Evolutionary conservation across 2,113 vertebrate genomes (phyloP), one percentile per base, ranked within the genome.

Genomic region (Dinomys branickii): DNA sequence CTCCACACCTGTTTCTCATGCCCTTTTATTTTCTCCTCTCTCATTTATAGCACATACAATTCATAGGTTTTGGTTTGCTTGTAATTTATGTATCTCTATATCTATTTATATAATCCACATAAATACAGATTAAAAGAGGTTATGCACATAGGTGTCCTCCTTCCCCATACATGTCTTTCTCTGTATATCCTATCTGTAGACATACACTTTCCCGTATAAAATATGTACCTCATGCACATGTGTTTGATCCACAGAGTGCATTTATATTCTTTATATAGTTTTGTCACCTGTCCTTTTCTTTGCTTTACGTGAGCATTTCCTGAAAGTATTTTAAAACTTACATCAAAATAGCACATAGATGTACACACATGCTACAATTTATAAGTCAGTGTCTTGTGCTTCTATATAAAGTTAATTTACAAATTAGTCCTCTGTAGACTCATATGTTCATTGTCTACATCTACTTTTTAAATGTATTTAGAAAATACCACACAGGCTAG

Each of bases 291-390:
- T 26, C 35, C 67, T 82, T 75, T 71, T 30, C 17, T 28, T 89
- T 54, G 50, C 14, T 30, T 92, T 69, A 67, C 54, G 3, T 86
- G 26, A 82, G 1, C 28, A 85, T 67, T 91, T 95, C 35, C 67
- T 94, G 24, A 89, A 94, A 41, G 78, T 87, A 35, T 95, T 95
- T 92, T 81, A 84, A 81, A 94, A 56, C 0, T 81, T 47, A 7
- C 14, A 59, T 93, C 75, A 67, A 28, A 90, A 87, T 47, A 86
- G 16, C 77, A 33, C 47, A 78, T 50, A 28, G 24, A 41, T 90
- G 24, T 16, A 35, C 44, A 17, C 10, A 67, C 30, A 13, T 54
- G 6, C 22, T 88, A 0, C 44, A 83, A 73, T 87, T 86, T 78
- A 35, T 10, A 71, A 69, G 61, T 52, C 50, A 44, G 35, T 52